These are phyloP conservation scores for Chelonia mydas DNA, from an alignment of 2,797 vertebrate genomes.

Conservation along the genomic window DNA sequence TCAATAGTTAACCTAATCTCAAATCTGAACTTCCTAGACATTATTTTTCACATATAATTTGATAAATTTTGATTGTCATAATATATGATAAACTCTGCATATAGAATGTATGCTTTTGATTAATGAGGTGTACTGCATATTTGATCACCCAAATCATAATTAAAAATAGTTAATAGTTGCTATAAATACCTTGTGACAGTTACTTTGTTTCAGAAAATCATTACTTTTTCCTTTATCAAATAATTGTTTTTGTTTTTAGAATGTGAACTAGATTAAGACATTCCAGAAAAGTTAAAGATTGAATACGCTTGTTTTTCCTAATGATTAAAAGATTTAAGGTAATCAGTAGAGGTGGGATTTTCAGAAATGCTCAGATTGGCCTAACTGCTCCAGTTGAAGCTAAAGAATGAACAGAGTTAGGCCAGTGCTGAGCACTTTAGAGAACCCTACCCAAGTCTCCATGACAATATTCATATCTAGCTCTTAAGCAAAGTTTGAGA, in stretches of 20 bases:
- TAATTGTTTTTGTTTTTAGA: background rate
- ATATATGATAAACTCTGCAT: background rate
- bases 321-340: background rate
- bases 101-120: slow-evolving; percentile 7
- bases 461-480: background rate
- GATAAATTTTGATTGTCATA: slow-evolving; percentile 11
- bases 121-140: background rate
- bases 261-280: background rate
- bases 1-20: slow-evolving; percentile 12
- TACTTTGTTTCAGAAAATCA: background rate
- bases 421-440: background rate
- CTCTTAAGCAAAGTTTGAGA: background rate
- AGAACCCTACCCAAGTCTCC: background rate
- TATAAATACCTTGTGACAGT: background rate
- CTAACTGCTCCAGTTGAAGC: background rate
- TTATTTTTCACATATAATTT: slow-evolving; percentile 33
- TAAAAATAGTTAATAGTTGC: background rate
- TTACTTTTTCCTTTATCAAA: background rate
- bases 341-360: background rate
- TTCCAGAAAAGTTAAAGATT: slow-evolving; percentile 1
- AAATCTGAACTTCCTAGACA: background rate
- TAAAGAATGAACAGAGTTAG: background rate
- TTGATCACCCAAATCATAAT: background rate
- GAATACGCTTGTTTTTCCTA: background rate
- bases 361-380: background rate